Evolutionary conservation across 2,888 invertebrate genomes (phyloP).

Genomic region (Trachelus iudaicus): DNA sequence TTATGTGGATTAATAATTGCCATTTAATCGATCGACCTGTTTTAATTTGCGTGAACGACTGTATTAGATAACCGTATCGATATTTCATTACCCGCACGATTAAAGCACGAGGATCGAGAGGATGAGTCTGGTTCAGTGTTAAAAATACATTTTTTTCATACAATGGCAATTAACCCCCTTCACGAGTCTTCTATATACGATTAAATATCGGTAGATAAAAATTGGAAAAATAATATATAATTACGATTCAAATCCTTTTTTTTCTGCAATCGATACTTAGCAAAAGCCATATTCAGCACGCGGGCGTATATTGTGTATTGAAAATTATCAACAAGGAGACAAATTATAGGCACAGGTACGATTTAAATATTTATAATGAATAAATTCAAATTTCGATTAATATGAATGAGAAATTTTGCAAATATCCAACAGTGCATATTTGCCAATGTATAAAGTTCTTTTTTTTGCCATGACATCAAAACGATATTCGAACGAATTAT

Average conservation of each 20-base stretch:
- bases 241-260: not conserved
- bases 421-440: not conserved
- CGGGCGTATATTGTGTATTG: not conserved
- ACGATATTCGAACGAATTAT: not conserved
- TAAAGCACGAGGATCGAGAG: not conserved
- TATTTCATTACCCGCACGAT: not conserved
- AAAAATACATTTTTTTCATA: not conserved
- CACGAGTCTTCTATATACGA: not conserved
- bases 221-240: not conserved
- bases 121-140: not conserved
- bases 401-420: not conserved
- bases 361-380: not conserved
- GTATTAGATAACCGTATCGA: not conserved
- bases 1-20: not conserved
- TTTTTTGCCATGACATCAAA: not conserved
- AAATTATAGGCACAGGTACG: not conserved
- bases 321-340: not conserved
- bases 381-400: not conserved
- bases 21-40: not conserved
- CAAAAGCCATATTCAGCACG: not conserved
- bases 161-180: not conserved
- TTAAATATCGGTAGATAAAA: not conserved
- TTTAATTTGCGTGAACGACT: not conserved
- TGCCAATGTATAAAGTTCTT: not conserved
- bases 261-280: not conserved